phyloP scores from a whole-genome alignment of 2,113 vertebrate species.

The mouse (Mus musculus) region DNA sequence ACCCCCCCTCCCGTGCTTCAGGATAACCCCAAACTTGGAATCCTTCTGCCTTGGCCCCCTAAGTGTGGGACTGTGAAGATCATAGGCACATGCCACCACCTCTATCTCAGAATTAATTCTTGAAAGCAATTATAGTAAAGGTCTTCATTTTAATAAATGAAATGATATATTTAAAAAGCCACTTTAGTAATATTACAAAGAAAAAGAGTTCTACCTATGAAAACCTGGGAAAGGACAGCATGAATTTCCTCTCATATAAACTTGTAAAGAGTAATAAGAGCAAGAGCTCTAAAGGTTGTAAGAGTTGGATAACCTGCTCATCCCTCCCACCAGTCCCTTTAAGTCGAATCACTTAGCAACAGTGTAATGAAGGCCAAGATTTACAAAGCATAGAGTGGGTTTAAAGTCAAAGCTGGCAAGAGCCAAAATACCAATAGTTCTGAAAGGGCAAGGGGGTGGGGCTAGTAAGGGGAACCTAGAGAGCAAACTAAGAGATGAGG shows the following conservation, averaged over 20 bases:
- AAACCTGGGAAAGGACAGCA: constrained; percentile 30
- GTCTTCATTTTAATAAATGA: constrained; percentile 25
- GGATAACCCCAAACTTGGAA: background rate
- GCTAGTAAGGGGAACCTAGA: background rate
- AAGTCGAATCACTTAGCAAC: background rate
- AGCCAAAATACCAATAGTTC: background rate
- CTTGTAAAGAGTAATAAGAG: constrained; percentile 13
- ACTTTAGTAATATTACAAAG: constrained; percentile 38
- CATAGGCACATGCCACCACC: background rate
- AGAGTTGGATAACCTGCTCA: background rate
- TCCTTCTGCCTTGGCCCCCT: background rate
- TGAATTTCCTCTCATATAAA: background rate
- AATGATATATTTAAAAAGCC: constrained; percentile 14
- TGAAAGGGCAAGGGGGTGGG: background rate
- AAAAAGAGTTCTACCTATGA: constrained; percentile 11
- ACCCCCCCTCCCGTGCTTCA: background rate
- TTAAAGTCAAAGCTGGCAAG: background rate
- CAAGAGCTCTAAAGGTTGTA: constrained; percentile 33
- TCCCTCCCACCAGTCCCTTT: background rate
- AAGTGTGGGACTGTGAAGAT: background rate
- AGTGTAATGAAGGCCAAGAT: background rate
- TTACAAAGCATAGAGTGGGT: background rate
- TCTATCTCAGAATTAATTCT: constrained; percentile 2
- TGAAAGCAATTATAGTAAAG: constrained; percentile 18
- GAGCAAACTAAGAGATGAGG: background rate